These are phyloP conservation scores for Scaptodrosophila lebanonensis DNA, from an alignment of 1,140 invertebrate species.

Conservation along the genomic window DNA sequence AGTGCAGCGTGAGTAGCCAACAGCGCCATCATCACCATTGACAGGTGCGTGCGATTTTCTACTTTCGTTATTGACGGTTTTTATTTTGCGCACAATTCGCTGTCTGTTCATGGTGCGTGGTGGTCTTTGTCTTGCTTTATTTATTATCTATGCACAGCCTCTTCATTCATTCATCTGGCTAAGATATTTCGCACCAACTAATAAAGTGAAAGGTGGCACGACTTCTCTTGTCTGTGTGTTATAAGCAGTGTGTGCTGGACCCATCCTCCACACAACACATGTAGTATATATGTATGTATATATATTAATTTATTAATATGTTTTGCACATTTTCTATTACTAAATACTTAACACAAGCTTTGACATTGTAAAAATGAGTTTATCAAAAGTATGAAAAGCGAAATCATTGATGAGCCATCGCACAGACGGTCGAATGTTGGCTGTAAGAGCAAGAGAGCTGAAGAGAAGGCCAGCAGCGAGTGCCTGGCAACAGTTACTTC, in stretches of 20 bases:
- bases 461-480: too few species aligned
- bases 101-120: not conserved
- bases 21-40: constrained; percentile 3
- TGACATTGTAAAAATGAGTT: constrained; percentile 1
- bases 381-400: not conserved
- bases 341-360: constrained; percentile 19
- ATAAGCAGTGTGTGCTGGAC: constrained; percentile 16
- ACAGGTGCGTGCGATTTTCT: constrained; percentile 41
- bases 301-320: too few species aligned
- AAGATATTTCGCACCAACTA: constrained; percentile 30
- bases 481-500: too few species aligned
- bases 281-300: too few species aligned
- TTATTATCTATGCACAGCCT: constrained; percentile 34
- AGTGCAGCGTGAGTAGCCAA: constrained; percentile 1
- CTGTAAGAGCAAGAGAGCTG: constrained; percentile 6
- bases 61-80: constrained; percentile 19
- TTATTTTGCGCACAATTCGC: constrained; percentile 12
- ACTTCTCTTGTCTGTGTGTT: too few species aligned
- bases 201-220: constrained; percentile 70
- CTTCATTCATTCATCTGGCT: constrained; percentile 52
- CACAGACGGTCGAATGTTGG: too few species aligned
- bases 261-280: constrained; percentile 50
- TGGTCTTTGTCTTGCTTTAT: constrained; percentile 23
- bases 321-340: constrained; percentile 11
- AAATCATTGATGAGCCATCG: constrained; percentile 13